A percentile compares a stretch with the other conserved stretches of the same genome.
Evolutionary conservation across 2,797 vertebrate genomes (phyloP).

Genomic region (Erpetoichthys calabaricus): DNA sequence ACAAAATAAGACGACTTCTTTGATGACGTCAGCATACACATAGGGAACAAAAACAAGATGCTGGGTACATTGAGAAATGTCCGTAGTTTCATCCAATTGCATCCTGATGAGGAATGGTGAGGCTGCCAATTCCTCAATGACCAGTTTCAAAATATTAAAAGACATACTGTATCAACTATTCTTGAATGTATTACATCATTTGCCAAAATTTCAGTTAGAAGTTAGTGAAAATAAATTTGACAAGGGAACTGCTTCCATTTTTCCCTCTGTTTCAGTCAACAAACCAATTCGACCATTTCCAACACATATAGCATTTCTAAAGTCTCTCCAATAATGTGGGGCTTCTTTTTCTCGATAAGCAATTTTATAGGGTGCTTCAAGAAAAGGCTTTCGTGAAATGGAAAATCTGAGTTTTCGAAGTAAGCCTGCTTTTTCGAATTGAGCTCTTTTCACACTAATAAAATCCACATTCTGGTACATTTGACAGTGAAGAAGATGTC

Average conservation of each 20-base stretch:
- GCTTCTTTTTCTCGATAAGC: constrained; percentile 22
- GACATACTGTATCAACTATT: constrained; percentile 19
- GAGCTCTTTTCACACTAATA: constrained; percentile 10
- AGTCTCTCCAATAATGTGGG: constrained; percentile 21
- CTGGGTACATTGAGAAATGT: constrained; percentile 17
- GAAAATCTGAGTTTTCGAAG: constrained; percentile 14
- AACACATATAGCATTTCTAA: constrained; percentile 20
- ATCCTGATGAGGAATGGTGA: constrained; percentile 13
- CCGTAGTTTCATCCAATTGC: constrained; percentile 19
- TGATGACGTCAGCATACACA: constrained; percentile 10
- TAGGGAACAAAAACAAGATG: constrained; percentile 22
- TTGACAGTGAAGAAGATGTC: no score
- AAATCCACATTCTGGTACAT: constrained; percentile 5
- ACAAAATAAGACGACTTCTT: constrained; percentile 12
- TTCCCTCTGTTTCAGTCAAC: constrained; percentile 19
- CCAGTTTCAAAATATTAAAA: constrained; percentile 21
- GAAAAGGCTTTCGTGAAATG: constrained; percentile 16
- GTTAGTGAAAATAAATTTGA: no score
- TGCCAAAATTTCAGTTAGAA: constrained; percentile 7
- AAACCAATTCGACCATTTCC: constrained; percentile 21
- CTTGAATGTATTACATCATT: constrained; percentile 20
- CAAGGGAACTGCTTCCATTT: constrained; percentile 19
- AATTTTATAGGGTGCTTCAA: constrained; percentile 20
- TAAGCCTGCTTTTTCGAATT: neutral
- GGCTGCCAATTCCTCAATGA: constrained; percentile 20